Evolutionary conservation across 2,113 vertebrate species (phyloP).

Genomic region (Sturnira hondurensis): DNA sequence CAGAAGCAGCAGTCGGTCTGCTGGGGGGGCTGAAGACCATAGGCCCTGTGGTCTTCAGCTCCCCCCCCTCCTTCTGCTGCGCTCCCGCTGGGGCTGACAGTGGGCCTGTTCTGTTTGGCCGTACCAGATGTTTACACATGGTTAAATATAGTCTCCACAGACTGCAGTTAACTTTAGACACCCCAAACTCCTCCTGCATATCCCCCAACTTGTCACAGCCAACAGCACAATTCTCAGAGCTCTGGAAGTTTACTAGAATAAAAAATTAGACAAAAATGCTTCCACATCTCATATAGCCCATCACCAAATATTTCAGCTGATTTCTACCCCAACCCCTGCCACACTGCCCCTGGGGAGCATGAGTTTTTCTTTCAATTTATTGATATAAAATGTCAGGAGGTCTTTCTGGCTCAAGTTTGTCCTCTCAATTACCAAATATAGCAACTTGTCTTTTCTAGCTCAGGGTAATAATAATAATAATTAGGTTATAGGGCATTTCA

Average conservation of each 20-base stretch:
- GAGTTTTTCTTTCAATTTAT: constrained; percentile 69
- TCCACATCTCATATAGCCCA: not conserved
- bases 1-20: not conserved
- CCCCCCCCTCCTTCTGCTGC: no score
- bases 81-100: not conserved
- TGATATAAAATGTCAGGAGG: constrained; percentile 53
- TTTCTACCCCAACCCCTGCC: not conserved
- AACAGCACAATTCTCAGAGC: constrained; percentile 55
- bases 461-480: constrained; percentile 46
- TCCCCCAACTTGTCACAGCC: constrained; percentile 63
- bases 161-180: constrained; percentile 65
- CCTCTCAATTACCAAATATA: constrained; percentile 61
- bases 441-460: constrained; percentile 9
- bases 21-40: no score
- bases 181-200: constrained; percentile 62
- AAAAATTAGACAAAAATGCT: constrained; percentile 51
- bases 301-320: constrained; percentile 45
- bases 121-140: not conserved
- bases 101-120: constrained; percentile 10
- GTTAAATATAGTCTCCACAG: constrained; percentile 56
- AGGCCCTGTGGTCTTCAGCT: not conserved
- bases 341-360: not conserved
- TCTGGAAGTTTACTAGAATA: constrained; percentile 66
- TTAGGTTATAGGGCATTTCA: constrained; percentile 59
- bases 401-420: constrained; percentile 52